These are phyloP conservation scores for Andrena bucephala DNA, from an alignment of 2,888 invertebrate species.

Conservation along the genomic window DNA sequence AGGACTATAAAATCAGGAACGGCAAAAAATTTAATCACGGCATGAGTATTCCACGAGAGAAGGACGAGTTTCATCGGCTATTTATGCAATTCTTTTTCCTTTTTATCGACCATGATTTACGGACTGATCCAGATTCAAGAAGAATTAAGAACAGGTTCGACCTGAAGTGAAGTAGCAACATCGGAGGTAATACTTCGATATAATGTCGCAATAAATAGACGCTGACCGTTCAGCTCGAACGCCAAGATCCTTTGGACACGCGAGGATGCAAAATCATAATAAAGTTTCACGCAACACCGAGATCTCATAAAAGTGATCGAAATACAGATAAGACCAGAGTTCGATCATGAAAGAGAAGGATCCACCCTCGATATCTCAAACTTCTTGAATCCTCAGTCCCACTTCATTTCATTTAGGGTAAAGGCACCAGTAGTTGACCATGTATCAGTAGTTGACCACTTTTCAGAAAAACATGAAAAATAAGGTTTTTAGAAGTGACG, in stretches of 20 bases:
- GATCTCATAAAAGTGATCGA: slow-evolving; percentile 25
- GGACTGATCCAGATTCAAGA: not conserved
- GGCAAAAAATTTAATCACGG: not conserved
- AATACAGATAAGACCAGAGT: slow-evolving; percentile 8
- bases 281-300: slow-evolving; percentile 44
- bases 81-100: not conserved
- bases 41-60: no score
- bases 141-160: slow-evolving; percentile 35
- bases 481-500: no score
- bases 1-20: slow-evolving; percentile 1
- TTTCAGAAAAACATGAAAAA: no score
- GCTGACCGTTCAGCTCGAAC: slow-evolving; percentile 35
- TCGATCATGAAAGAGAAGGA: not conserved
- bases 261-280: slow-evolving; percentile 45
- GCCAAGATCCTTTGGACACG: slow-evolving; percentile 31
- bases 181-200: slow-evolving; percentile 31
- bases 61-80: not conserved
- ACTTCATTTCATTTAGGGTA: no score
- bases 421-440: no score
- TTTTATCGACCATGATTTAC: not conserved
- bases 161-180: slow-evolving; percentile 33
- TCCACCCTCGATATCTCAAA: slow-evolving; percentile 23
- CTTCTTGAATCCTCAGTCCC: not conserved
- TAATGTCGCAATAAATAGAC: slow-evolving; percentile 42
- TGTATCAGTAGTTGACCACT: no score